Percentiles rank a stretch among this genome's conserved stretches.
Evolutionary conservation across 1,140 invertebrate genomes (phyloP).

Genomic region (Oryctes rhinoceros): DNA sequence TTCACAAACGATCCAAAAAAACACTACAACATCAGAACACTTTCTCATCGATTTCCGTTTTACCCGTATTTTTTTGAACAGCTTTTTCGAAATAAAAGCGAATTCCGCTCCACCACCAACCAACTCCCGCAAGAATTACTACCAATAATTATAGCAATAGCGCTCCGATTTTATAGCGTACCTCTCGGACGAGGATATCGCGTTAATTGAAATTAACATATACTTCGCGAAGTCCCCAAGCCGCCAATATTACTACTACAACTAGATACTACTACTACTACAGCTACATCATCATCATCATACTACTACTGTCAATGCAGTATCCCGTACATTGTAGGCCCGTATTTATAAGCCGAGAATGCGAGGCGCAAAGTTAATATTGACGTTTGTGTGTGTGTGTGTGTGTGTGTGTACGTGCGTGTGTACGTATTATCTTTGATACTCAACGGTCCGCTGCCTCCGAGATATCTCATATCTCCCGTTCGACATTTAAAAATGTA

Average conservation of each 20-base stretch:
- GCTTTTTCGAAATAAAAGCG: too few species aligned
- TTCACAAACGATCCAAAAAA: too few species aligned
- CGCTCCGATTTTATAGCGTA: too few species aligned
- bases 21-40: too few species aligned
- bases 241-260: background rate
- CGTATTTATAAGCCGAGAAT: slow-evolving; percentile 15
- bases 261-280: background rate
- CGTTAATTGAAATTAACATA: slow-evolving; percentile 19
- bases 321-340: background rate
- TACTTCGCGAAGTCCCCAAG: background rate
- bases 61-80: too few species aligned
- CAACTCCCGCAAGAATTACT: too few species aligned
- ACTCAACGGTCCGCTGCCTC: slow-evolving; percentile 24
- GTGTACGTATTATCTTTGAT: background rate
- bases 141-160: too few species aligned
- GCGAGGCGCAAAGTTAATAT: background rate
- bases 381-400: background rate
- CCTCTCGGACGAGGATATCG: background rate
- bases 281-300: background rate
- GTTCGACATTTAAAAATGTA: background rate
- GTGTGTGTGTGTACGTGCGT: too few species aligned
- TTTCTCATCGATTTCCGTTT: too few species aligned
- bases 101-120: too few species aligned
- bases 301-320: background rate
- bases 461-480: slow-evolving; percentile 8